A percentile compares a stretch with the other conserved stretches of the same genome.
phyloP scores from a whole-genome alignment of 2,113 vertebrate species.

The Canis aureus region DNA sequence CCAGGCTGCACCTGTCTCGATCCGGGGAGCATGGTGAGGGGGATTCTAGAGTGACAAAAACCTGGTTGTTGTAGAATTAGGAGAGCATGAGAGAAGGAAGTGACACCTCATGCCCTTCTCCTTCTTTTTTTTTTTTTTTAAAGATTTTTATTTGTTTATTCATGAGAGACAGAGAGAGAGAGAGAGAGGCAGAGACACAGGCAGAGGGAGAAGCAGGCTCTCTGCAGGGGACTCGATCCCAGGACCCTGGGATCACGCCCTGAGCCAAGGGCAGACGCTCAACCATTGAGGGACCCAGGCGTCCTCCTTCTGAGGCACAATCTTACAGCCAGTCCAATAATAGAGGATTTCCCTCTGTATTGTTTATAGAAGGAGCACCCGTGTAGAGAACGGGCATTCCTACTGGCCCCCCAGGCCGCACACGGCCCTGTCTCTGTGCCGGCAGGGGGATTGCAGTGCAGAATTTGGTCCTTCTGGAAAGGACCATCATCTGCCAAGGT shows the following conservation, averaged over 20 bases:
- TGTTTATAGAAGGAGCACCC: background rate
- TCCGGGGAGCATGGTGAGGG: rapidly evolving
- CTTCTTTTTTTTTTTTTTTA: no score
- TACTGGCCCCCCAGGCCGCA: background rate
- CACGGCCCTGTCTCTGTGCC: background rate
- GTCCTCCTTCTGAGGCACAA: background rate
- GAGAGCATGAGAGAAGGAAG: background rate
- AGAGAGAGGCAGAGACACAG: no score
- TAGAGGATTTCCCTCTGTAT: background rate
- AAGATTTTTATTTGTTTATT: no score
- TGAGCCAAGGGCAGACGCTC: no score
- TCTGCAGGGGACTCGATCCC: no score
- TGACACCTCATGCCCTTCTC: background rate
- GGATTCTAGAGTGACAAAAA: no score
- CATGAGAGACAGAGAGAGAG: no score
- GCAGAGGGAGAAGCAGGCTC: no score
- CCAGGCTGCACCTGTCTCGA: background rate
- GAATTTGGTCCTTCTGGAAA: background rate
- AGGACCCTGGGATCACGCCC: no score
- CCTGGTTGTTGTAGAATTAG: no score
- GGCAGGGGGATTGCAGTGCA: background rate
- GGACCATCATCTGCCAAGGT: background rate
- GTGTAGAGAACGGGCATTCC: background rate
- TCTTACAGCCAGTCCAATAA: background rate
- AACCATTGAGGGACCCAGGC: no score